Base-by-base conservation (phyloP, 2,113 vertebrate species). In the Herpetotheres cachinnans region DNA sequence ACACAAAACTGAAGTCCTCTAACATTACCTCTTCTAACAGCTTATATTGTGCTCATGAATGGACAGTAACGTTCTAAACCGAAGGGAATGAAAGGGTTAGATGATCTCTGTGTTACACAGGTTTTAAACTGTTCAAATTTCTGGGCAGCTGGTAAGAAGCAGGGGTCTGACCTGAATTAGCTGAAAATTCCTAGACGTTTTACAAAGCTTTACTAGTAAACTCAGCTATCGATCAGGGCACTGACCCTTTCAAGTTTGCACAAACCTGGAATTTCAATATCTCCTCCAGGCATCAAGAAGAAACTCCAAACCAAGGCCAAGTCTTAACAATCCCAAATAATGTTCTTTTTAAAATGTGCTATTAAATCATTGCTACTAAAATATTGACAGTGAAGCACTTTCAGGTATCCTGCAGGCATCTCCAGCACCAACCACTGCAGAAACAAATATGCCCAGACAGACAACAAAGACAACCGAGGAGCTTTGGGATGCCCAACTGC, bases 171-270 rank as follows among this genome's bases (percentile, higher is more conserved):
- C 32, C 34, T 34, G 30, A 81, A 91, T 88, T 44, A 91, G 36
- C 47, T 47, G 80, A 82, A 74, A 93, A 90, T 62, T 93, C 79
- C 56, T 66, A 32, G 6, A 29, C 4, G 5, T 86, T 88, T 82
- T 59, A 83, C 69, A 93, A 89, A 82, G 77, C 69, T 94, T 95
- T 67, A 55, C 66, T 13, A 49, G 65, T 50, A 86, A 96, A 84
- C 34, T 94, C 74, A 49, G 42, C 56, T 85, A 86, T 30, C 0
- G 46, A 85, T 89, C 55, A 70, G 54, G n/a, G 52, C 61, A 46
- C 21, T 74, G 81, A 85, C 44, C 40, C 78, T 71, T 91, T 81
- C 67, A 86, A 74, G 78, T 59, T 13, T 50, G 59, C 30, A 86
- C 63, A 88, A 56, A 76, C 29, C 18, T 29, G 69, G 82, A 95